Percentiles rank a stretch among this genome's conserved stretches.
Evolutionary conservation across 2,797 vertebrate genomes (phyloP).

Genomic region (Choloepus didactylus): DNA sequence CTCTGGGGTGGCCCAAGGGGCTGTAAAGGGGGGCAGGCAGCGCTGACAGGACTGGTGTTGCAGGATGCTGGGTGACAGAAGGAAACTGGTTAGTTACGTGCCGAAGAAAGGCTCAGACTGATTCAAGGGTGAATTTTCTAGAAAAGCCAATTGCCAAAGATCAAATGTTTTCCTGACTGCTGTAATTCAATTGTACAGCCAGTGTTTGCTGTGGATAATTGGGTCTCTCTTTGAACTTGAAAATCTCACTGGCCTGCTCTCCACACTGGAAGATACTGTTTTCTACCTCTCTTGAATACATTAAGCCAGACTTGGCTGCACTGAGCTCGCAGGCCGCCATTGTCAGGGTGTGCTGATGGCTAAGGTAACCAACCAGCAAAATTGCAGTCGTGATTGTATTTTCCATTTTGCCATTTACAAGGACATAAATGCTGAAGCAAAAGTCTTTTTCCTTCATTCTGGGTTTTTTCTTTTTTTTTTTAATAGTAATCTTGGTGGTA

Average conservation of each 20-base stretch:
- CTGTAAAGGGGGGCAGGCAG: too few species aligned
- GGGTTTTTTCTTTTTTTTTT: background rate
- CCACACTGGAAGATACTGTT: slow-evolving; percentile 18
- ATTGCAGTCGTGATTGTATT: slow-evolving; percentile 25
- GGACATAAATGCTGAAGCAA: slow-evolving; percentile 41
- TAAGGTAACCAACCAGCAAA: background rate
- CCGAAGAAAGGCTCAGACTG: background rate
- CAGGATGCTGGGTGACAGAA: background rate
- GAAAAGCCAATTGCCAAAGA: slow-evolving; percentile 60
- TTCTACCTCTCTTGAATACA: background rate
- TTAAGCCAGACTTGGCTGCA: slow-evolving; percentile 32
- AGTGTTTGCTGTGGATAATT: slow-evolving; percentile 69
- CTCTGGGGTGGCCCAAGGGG: background rate
- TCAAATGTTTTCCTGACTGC: slow-evolving; percentile 64
- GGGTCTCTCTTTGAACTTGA: slow-evolving; percentile 79
- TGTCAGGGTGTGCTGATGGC: background rate
- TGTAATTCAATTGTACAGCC: slow-evolving; percentile 67
- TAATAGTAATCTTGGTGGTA: slow-evolving; percentile 60
- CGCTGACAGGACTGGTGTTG: fast-evolving
- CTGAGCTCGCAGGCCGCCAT: slow-evolving; percentile 8
- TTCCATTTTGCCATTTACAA: slow-evolving; percentile 60
- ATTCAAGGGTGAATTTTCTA: slow-evolving; percentile 52
- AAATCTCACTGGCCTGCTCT: slow-evolving; percentile 46
- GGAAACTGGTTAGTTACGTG: background rate
- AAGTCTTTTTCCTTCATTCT: slow-evolving; percentile 28